Evolutionary conservation across 1,140 invertebrate genomes (phyloP), one percentile per base, ranked within the genome.

Genomic region (Neodiprion lecontei): DNA sequence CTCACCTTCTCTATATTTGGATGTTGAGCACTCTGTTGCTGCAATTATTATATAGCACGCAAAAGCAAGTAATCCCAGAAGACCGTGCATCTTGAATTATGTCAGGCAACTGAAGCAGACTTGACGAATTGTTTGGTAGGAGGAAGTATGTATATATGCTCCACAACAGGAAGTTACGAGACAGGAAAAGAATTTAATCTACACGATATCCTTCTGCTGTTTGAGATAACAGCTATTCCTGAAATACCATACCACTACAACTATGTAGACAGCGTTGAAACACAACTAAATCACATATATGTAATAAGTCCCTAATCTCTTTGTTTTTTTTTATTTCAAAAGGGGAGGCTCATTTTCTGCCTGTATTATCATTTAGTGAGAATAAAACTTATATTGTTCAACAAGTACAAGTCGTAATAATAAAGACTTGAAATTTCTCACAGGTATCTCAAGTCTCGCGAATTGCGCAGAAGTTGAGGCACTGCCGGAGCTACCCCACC

Each of bases 371-470:
- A 40, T 40, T 40, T 40, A 40, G 5, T 40, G 28, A 40, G 9
- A 61, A 12, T 12, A 17, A 61, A 61, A 61, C 4, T 61, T 61
- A 40, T 40, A 40, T 40, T 40, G 28, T 40, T 40, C 5, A 40
- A 40, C 28, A 40, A 40, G 28, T 40, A 40, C 5, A 5, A 40
- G 28, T 40, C 28, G 5, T 40, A 40, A 40, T 40, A 40, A 40
- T 40, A 61, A 12, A 9, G 11, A 17, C 53, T 61, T 14, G 11
- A 61, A 61, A 61, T 80, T 78, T 68, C 78, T 89, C 90, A 21
- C 85, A 96, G 95, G 95, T 76, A 95, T 96, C 79, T 95, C 94
- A 53, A 94, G 93, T 76, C 86, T 96, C 74, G 93, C 94, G 23
- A 94, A 92, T 79, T 95, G 93, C 80, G 93, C 91, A 12, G 90